Base-by-base conservation (phyloP, 2,797 vertebrate species). In the Salarias fasciatus region DNA sequence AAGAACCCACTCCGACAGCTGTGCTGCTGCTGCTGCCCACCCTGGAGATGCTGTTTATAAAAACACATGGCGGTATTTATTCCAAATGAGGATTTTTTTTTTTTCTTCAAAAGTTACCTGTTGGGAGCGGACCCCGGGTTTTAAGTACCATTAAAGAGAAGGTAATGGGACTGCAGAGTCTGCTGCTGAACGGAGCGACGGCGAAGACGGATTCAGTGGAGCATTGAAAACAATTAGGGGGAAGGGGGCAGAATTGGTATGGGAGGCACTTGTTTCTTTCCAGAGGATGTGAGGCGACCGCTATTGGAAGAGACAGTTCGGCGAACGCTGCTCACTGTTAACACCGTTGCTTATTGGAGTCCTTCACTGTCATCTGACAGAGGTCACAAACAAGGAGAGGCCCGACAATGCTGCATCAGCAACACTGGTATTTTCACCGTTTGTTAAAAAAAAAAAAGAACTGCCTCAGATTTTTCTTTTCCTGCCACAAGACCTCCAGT, bases 21-120 rank as follows among this genome's bases (percentile, higher is more conserved):
- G 40, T 98, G 95, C 69, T 98, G 95, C 77, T 98, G 96, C 80
- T 99, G 97, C 51, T 98, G 93, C 35, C 93, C 94, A 40, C 93
- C 94, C 0, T 94, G 94, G 89, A 91, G 73, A 72, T 92, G 87
- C 65, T 95, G 91, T 82, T 73, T 87, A 48, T 95, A 83, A 89
- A n/a, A 68, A 76, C 2, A 5, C 11, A n/a, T 29, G 11, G 2
- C 10, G 33, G 6, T 5, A 0, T 36, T 43, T 31, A 11, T 44
- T 55, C 12, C 2, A 46, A 68, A 30, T 35, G 15, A 11, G 6
- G 2, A n/a, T n/a, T n/a, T n/a, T n/a, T n/a, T n/a, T n/a, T 31
- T 70, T 58, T 40, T 11, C 49, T 69, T 49, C 10, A 52, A 52
- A 69, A 44, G 7, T 77, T 69, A 66, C 66, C n/a, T 69, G 30